Evolutionary conservation across 2,113 vertebrate species (phyloP).

Genomic region (Bubo bubo): DNA sequence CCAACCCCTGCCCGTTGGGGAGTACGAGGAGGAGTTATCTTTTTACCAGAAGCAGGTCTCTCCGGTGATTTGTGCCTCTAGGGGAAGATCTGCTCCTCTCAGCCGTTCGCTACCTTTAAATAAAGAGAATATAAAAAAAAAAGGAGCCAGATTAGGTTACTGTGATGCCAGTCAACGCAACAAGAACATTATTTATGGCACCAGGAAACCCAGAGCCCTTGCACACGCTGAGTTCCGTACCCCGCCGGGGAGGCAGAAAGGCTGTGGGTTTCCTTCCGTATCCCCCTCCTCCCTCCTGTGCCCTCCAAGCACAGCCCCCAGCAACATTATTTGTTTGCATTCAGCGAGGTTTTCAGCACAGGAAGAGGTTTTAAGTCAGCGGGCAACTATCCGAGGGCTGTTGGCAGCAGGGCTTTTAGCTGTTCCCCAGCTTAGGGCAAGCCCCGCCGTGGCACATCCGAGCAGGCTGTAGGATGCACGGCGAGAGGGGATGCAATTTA

Average conservation of each 20-base stretch:
- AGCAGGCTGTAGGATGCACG: not conserved
- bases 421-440: not conserved
- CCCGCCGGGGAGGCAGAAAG: not conserved
- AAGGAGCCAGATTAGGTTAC: not conserved
- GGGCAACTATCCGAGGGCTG: not conserved
- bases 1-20: not conserved
- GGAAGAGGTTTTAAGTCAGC: not conserved
- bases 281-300: too few relatives aligned
- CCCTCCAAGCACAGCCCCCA: not conserved
- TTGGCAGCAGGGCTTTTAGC: not conserved
- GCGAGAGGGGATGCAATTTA: not conserved
- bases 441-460: not conserved
- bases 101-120: not conserved
- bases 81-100: not conserved
- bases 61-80: not conserved
- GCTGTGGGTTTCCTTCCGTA: not conserved
- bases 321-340: not conserved
- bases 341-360: not conserved
- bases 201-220: not conserved
- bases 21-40: accelerated
- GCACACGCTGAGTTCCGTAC: accelerated
- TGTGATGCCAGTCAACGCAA: not conserved
- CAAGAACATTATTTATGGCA: accelerated
- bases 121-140: not conserved
- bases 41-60: constrained; percentile 15